These are phyloP conservation scores for Lasioglossum zephyrum DNA, from an alignment of 2,888 invertebrate species.

Conservation along the genomic window DNA sequence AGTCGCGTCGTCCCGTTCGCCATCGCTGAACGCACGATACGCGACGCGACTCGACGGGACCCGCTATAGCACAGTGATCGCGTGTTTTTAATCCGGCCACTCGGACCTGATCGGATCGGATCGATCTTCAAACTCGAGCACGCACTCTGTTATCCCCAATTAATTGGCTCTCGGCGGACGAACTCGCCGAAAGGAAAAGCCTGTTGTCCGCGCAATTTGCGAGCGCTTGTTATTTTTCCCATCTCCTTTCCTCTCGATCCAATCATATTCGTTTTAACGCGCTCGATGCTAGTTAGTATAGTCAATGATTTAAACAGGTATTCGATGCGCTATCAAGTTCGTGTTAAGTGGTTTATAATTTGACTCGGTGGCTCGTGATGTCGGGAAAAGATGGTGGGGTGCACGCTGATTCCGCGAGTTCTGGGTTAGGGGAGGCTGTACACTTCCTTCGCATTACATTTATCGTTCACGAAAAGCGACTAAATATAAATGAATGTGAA, in stretches of 20 bases:
- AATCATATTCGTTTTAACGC: not conserved
- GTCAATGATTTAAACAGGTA: not conserved
- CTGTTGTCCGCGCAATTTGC: constrained; percentile 19
- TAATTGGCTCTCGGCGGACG: constrained; percentile 39
- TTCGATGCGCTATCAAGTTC: not conserved
- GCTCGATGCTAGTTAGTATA: not conserved
- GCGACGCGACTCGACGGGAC: not conserved
- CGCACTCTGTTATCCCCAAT: constrained; percentile 59
- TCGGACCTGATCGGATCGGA: constrained; percentile 24
- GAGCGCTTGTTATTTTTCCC: not conserved
- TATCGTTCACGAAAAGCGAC: not conserved
- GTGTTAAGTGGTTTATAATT: not conserved
- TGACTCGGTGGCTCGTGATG: not conserved
- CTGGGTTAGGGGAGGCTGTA: not conserved
- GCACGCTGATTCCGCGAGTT: not conserved
- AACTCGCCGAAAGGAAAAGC: constrained; percentile 3
- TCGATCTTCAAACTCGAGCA: constrained; percentile 50
- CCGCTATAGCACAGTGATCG: not conserved
- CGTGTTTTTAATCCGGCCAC: constrained; percentile 17
- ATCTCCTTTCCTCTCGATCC: not conserved
- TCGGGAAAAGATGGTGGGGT: not conserved
- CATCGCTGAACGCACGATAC: not conserved
- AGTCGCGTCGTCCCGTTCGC: not conserved
- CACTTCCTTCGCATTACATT: not conserved
- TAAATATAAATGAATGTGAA: no score